Percentiles rank a stretch among this genome's conserved stretches.
Evolutionary conservation across 2,888 invertebrate species (phyloP).

Genomic region (Leucania comma): DNA sequence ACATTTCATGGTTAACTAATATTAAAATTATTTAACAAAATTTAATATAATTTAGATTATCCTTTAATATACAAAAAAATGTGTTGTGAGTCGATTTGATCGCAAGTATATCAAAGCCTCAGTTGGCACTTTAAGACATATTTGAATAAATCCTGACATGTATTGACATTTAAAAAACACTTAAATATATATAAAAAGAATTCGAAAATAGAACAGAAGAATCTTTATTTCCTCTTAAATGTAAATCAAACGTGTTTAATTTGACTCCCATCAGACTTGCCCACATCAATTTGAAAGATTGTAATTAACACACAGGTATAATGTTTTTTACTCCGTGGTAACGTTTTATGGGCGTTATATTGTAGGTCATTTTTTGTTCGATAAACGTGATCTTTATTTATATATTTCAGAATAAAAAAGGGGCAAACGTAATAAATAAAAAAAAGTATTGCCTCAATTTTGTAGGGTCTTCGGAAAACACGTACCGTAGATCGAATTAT

Average conservation of each 20-base stretch:
- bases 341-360: conserved; percentile 51
- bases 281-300: conserved; percentile 51
- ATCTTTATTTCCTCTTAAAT: conserved; percentile 1
- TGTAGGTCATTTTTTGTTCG: conserved; percentile 63
- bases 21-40: not conserved
- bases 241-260: conserved; percentile 28
- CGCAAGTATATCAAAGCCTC: not conserved
- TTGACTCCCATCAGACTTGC: conserved; percentile 30
- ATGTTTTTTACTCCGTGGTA: conserved; percentile 49
- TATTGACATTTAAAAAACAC: conserved; percentile 12
- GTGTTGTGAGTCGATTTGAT: not conserved
- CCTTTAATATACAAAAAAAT: not conserved
- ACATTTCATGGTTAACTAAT: not conserved
- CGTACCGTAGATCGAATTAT: conserved; percentile 59
- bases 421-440: conserved; percentile 39
- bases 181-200: conserved; percentile 17
- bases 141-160: not conserved
- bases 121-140: not conserved
- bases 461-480: conserved; percentile 60
- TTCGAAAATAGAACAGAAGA: conserved; percentile 12
- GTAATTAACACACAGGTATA: conserved; percentile 61
- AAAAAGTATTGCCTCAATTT: conserved; percentile 50
- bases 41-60: not conserved
- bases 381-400: conserved; percentile 59
- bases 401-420: conserved; percentile 51